Percentiles rank a stretch among this genome's conserved stretches.
These are phyloP conservation scores for Acomys russatus DNA, from an alignment of 2,797 vertebrate genomes.

Conservation along the genomic window DNA sequence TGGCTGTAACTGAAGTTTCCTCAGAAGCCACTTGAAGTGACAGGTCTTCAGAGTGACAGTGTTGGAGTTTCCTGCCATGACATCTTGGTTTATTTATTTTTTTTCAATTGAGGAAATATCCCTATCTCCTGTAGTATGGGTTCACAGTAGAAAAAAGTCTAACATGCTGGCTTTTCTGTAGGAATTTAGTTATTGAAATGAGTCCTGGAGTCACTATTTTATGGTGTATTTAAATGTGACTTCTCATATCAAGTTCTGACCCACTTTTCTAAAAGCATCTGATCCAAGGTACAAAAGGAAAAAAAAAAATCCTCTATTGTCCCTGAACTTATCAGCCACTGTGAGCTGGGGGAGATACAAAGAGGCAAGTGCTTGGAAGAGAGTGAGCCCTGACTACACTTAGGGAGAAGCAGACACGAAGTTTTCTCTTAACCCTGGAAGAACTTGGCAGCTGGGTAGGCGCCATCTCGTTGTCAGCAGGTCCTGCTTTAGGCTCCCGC, in stretches of 20 bases:
- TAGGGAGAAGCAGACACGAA: not conserved
- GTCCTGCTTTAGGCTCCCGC: not conserved
- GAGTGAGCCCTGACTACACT: not conserved
- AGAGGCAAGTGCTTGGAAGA: not conserved
- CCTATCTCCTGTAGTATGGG: not conserved
- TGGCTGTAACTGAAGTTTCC: not conserved
- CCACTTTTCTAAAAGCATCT: not conserved
- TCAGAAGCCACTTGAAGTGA: not conserved
- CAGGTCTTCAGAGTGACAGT: too few species aligned
- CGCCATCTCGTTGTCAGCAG: slow-evolving; percentile 48
- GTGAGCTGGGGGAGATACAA: not conserved
- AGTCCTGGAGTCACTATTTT: not conserved
- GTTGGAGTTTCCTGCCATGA: not conserved
- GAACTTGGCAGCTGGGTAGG: not conserved
- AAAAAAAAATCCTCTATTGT: not conserved
- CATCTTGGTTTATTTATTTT: not conserved
- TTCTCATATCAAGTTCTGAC: not conserved
- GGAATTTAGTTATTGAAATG: not conserved
- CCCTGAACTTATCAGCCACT: not conserved
- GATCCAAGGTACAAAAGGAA: not conserved
- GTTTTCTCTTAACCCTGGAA: slow-evolving; percentile 29
- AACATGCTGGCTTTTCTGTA: not conserved
- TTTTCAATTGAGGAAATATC: not conserved
- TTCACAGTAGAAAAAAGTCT: not conserved
- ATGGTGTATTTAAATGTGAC: not conserved